Evolutionary conservation across 2,888 invertebrate species (phyloP).

Genomic region (Argyresthia albistria): DNA sequence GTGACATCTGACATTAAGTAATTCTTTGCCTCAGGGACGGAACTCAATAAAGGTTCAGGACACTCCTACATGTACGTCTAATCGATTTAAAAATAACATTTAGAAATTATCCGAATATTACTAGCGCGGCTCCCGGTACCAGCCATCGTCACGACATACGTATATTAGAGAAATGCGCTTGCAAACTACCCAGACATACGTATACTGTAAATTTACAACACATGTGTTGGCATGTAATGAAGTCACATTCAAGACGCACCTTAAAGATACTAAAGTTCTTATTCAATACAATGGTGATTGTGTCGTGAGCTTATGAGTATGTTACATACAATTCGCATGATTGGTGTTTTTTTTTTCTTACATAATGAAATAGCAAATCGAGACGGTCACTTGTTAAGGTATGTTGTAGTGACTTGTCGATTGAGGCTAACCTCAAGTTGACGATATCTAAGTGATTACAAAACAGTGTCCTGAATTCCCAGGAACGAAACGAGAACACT

Average conservation of each 20-base stretch:
- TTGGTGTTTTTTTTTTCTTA: constrained; percentile 16
- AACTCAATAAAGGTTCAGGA: not conserved
- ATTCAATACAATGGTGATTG: constrained; percentile 19
- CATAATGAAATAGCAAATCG: constrained; percentile 15
- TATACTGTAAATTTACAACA: constrained; percentile 51
- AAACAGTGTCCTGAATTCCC: constrained; percentile 19
- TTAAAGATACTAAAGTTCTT: constrained; percentile 41
- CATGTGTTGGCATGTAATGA: constrained; percentile 57
- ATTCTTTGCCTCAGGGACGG: too few species aligned
- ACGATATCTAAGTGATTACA: not conserved
- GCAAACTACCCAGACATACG: constrained; percentile 55
- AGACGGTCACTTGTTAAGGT: constrained; percentile 29
- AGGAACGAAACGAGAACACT: constrained; percentile 29
- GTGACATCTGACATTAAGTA: too few species aligned
- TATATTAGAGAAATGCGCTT: constrained; percentile 66
- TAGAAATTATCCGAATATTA: too few species aligned
- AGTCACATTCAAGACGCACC: constrained; percentile 63
- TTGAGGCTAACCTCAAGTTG: not conserved
- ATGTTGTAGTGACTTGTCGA: not conserved
- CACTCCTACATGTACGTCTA: not conserved
- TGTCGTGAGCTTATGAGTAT: constrained; percentile 19
- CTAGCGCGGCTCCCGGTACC: constrained; percentile 54
- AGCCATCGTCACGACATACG: constrained; percentile 52
- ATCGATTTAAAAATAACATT: not conserved
- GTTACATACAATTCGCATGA: constrained; percentile 17